phyloP scores from a whole-genome alignment of 2,888 invertebrate genomes.

The Neocrepidodera transversa region DNA sequence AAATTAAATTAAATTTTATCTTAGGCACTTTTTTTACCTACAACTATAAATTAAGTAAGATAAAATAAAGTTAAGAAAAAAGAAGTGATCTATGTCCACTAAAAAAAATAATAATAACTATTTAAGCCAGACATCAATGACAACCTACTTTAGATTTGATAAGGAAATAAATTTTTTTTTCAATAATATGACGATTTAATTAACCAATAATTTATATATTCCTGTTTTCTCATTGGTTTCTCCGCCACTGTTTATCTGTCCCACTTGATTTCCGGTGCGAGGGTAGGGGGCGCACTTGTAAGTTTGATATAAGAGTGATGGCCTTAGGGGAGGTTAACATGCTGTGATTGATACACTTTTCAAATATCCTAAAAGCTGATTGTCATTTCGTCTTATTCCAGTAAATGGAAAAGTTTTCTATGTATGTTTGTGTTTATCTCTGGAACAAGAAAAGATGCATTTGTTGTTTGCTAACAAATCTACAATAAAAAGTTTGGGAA shows the following conservation, averaged over 20 bases:
- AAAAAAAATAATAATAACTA: too few relatives aligned
- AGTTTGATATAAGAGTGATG: constrained; percentile 52
- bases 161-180: too few relatives aligned
- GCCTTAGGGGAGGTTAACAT: constrained; percentile 44
- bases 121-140: too few relatives aligned
- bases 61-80: too few relatives aligned
- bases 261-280: constrained; percentile 40
- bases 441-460: constrained; percentile 1
- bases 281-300: constrained; percentile 35
- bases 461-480: neutral
- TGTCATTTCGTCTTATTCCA: constrained; percentile 33
- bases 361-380: constrained; percentile 52
- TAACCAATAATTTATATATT: too few relatives aligned
- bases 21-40: too few relatives aligned
- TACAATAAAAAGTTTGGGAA: neutral
- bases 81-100: too few relatives aligned
- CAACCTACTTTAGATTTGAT: too few relatives aligned
- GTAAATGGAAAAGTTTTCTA: constrained; percentile 28
- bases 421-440: neutral
- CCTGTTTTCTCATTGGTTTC: too few relatives aligned
- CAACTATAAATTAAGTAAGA: too few relatives aligned
- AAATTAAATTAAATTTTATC: too few relatives aligned
- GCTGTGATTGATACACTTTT: constrained; percentile 56
- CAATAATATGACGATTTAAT: too few relatives aligned
- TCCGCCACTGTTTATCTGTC: constrained; percentile 14